These are phyloP conservation scores for Micromesistius poutassou DNA, from an alignment of 2,797 vertebrate genomes.

Conservation along the genomic window DNA sequence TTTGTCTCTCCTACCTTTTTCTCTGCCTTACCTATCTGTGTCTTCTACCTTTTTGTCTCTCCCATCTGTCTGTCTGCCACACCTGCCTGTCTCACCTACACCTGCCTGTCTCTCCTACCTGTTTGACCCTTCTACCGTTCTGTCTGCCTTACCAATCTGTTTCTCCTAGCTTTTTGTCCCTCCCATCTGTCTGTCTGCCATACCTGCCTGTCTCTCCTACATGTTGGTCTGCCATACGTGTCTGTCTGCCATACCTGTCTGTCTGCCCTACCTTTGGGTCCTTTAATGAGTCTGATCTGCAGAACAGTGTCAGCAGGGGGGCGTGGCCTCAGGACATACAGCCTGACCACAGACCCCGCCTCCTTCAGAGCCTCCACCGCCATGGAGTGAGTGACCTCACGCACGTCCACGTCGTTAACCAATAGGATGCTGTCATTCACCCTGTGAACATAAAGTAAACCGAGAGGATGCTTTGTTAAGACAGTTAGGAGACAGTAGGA, in stretches of 20 bases:
- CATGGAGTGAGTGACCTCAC: slow-evolving; percentile 85
- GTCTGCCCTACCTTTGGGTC: slow-evolving; percentile 62
- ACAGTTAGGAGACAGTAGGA: no score
- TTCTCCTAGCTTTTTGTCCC: not conserved
- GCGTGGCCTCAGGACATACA: slow-evolving; percentile 83
- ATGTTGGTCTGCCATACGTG: not conserved
- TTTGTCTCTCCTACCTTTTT: not conserved
- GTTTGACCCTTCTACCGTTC: not conserved
- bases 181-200: not conserved
- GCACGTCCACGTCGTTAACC: slow-evolving; percentile 85
- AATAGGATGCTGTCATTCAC: slow-evolving; percentile 89
- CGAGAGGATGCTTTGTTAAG: no score
- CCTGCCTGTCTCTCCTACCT: slow-evolving; percentile 23
- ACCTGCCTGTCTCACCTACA: slow-evolving; percentile 13
- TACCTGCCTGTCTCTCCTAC: not conserved
- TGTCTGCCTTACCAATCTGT: not conserved
- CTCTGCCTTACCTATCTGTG: slow-evolving; percentile 39
- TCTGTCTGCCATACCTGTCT: slow-evolving; percentile 41
- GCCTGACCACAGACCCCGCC: slow-evolving; percentile 85
- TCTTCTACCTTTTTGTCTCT: not conserved
- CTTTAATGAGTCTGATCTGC: slow-evolving; percentile 87
- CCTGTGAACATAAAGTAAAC: slow-evolving; percentile 42
- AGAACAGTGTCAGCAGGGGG: slow-evolving; percentile 72
- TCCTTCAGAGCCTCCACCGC: slow-evolving; percentile 89
- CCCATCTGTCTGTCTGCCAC: slow-evolving; percentile 29